A percentile compares a stretch with the other conserved stretches of the same genome.
These are phyloP conservation scores for Drosophila mayri DNA, from an alignment of 1,140 invertebrate species.

Conservation along the genomic window DNA sequence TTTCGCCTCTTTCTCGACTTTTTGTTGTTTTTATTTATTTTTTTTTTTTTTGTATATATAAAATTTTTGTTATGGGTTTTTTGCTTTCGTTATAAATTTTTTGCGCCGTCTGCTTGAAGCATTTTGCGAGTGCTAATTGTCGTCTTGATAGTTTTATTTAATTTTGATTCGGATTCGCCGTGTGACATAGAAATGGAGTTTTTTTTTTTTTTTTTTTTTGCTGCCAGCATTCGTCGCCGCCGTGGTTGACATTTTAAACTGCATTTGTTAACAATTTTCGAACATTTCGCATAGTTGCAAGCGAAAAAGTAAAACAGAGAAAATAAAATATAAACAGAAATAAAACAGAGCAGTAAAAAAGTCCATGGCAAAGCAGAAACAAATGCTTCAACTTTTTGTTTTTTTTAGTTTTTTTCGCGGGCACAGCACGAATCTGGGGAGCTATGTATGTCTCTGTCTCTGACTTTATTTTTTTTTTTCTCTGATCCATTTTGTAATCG, in stretches of 20 bases:
- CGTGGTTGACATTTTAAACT: conserved; percentile 80
- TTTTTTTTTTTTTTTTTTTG: no score
- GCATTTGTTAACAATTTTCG: conserved; percentile 81
- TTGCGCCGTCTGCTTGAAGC: conserved; percentile 27
- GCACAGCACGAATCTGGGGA: conserved; percentile 25
- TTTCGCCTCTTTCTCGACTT: conserved; percentile 20
- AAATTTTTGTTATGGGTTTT: conserved; percentile 34
- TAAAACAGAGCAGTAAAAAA: conserved; percentile 15
- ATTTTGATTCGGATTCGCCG: conserved; percentile 39
- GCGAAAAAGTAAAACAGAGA: conserved; percentile 28
- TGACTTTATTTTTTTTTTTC: not conserved
- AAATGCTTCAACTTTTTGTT: conserved; percentile 29
- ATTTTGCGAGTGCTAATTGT: conserved; percentile 44
- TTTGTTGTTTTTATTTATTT: conserved; percentile 21
- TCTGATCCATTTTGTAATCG: conserved; percentile 13
- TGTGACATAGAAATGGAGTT: conserved; percentile 71
- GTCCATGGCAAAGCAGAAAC: conserved; percentile 40
- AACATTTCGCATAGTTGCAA: conserved; percentile 67
- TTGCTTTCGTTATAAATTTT: conserved; percentile 53
- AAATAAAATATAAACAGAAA: conserved; percentile 12
- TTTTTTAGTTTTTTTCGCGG: conserved; percentile 2
- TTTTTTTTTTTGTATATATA: conserved; percentile 22
- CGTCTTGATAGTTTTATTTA: conserved; percentile 54
- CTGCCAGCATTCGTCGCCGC: conserved; percentile 64
- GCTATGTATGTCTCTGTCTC: not conserved